Base-by-base conservation (phyloP, 1,140 invertebrate genomes). In the Cheumatopsyche charites region DNA sequence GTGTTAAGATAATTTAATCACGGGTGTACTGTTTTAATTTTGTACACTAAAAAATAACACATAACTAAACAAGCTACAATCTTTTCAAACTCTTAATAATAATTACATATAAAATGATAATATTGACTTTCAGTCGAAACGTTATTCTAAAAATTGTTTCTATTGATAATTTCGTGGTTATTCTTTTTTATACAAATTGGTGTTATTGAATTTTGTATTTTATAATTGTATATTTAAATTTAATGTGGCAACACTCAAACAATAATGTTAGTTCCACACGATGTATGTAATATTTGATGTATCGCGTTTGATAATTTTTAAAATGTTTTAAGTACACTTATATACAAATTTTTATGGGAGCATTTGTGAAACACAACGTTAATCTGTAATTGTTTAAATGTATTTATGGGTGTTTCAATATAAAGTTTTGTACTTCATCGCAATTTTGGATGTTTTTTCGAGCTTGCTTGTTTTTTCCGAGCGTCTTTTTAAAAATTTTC, bases 151-250 rank as follows among this genome's bases (percentile, higher is more conserved):
- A 58, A 58, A 15, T 58, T 58, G 23, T 58, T 58, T 58, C 55
- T 58, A 58, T 58, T 58, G 21, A 58, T 58, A 58, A 58, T 58
- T 58, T 58, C 55, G 55, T 58, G 55, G 23, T 58, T 58, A 58
- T 58, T 58, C 55, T 58, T 58, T 58, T 58, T 58, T 58, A 58
- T 58, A 58, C 55, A 58, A 36, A 58, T 58, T 58, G 55, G 55
- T 58, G 55, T 58, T 58, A 58, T 25, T 58, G 55, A 9, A 58
- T 58, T 58, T 58, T 23, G 55, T 58, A 25, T 58, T 25, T 58
- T 58, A 58, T 58, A 58, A 58, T 58, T 58, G 25, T 23, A 58
- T 25, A 58, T 23, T 11, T 36, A 4, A 25, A 58, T 25, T 25
- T 58, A 58, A 52, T 52, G 47, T 52, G 47, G 47, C 47, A 52